Percentiles rank a stretch among this genome's conserved stretches.
phyloP scores from a whole-genome alignment of 2,797 vertebrate species.

The Sphenodon punctatus region DNA sequence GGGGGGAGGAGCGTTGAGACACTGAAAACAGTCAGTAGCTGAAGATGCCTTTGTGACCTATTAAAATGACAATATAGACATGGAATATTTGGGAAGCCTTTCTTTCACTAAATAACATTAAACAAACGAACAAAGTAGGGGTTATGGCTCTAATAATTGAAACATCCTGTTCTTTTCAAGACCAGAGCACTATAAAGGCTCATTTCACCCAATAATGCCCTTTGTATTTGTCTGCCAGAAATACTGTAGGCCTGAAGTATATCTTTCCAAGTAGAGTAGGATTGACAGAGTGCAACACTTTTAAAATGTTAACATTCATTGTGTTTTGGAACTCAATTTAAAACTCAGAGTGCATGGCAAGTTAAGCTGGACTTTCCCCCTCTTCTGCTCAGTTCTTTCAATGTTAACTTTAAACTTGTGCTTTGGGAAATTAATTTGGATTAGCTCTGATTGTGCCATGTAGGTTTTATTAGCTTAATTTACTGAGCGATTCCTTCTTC shows the following conservation, averaged over 20 bases:
- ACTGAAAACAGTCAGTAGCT: constrained; percentile 63
- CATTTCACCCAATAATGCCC: constrained; percentile 63
- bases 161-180: constrained; percentile 72
- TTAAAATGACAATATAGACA: constrained; percentile 73
- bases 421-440: constrained; percentile 10
- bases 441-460: neutral
- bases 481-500: too few relatives aligned
- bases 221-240: constrained; percentile 66
- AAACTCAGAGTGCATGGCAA: neutral
- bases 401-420: constrained; percentile 7
- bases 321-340: constrained; percentile 52
- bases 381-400: neutral
- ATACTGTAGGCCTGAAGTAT: constrained; percentile 55
- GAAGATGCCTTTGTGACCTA: constrained; percentile 63
- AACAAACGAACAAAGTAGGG: constrained; percentile 67
- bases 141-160: constrained; percentile 76
- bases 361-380: neutral
- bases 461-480: constrained; percentile 10
- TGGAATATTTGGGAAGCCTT: constrained; percentile 72
- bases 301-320: constrained; percentile 23
- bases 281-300: constrained; percentile 54
- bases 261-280: constrained; percentile 51
- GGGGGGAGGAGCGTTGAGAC: neutral
- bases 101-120: constrained; percentile 75
- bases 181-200: constrained; percentile 68